Percentiles rank a stretch among this genome's conserved stretches.
Evolutionary conservation across 1,140 invertebrate genomes (phyloP).

Genomic region (Tetramorium alpestre): DNA sequence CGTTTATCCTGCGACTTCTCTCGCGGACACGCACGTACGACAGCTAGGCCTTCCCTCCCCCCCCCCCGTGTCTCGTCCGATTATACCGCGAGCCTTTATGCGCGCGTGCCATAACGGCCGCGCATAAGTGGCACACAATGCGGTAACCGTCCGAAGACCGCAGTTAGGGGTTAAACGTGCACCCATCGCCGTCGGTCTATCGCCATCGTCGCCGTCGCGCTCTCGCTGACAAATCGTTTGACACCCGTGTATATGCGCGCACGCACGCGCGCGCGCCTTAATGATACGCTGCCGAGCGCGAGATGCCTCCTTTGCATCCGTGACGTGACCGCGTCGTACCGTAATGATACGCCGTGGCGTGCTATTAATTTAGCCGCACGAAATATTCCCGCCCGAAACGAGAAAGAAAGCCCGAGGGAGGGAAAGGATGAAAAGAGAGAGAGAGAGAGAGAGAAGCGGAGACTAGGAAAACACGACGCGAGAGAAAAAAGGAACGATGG

Average conservation of each 20-base stretch:
- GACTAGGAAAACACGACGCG: not conserved
- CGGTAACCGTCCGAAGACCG: slow-evolving; percentile 38
- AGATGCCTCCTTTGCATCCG: slow-evolving; percentile 53
- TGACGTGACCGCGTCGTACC: slow-evolving; percentile 32
- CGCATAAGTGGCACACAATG: slow-evolving; percentile 56
- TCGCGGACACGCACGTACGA: slow-evolving; percentile 22
- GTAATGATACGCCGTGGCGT: slow-evolving; percentile 48
- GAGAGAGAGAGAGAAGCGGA: not conserved
- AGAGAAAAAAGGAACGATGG: not conserved
- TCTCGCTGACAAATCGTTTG: slow-evolving; percentile 57
- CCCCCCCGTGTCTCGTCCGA: not conserved
- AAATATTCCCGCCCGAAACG: slow-evolving; percentile 6
- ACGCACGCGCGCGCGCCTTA: slow-evolving; percentile 15
- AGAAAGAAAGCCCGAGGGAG: too few relatives aligned
- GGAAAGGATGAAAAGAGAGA: not conserved
- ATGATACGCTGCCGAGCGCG: slow-evolving; percentile 55
- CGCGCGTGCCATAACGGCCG: slow-evolving; percentile 39
- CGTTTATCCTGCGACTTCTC: slow-evolving; percentile 31
- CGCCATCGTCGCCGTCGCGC: slow-evolving; percentile 5
- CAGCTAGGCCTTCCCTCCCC: not conserved
- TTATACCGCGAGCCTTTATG: slow-evolving; percentile 46
- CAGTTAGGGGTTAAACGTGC: slow-evolving; percentile 48
- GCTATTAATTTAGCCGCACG: slow-evolving; percentile 52
- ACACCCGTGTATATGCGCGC: slow-evolving; percentile 43
- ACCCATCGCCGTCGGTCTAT: slow-evolving; percentile 1